Evolutionary conservation across 2,888 invertebrate species (phyloP).

Genomic region (Drosophila lacicola): DNA sequence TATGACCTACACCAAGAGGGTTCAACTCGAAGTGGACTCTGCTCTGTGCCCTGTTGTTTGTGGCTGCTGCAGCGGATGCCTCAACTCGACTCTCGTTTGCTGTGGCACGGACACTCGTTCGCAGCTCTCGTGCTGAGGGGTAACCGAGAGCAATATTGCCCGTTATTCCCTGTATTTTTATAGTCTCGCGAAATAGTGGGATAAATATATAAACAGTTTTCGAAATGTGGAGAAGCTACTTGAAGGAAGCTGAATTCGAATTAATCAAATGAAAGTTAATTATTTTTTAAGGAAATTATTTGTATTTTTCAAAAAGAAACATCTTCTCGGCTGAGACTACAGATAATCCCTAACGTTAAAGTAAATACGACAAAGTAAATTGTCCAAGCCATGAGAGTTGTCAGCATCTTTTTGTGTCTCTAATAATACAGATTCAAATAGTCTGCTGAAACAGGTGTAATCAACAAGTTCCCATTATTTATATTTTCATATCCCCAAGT

Average conservation of each 20-base stretch:
- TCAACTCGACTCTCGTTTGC: slow-evolving; percentile 8
- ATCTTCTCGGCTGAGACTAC: no score
- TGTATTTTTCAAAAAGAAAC: no score
- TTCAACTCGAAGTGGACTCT: slow-evolving; percentile 25
- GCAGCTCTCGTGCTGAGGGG: slow-evolving; percentile 19
- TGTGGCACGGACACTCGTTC: slow-evolving; percentile 21
- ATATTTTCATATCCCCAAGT: not conserved
- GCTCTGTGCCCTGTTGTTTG: slow-evolving; percentile 21
- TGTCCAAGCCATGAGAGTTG: no score
- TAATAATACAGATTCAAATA: not conserved
- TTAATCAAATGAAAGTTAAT: not conserved
- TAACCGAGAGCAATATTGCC: slow-evolving; percentile 1
- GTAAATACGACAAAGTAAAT: no score
- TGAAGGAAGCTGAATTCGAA: not conserved
- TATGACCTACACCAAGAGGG: slow-evolving; percentile 77
- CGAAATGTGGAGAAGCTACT: slow-evolving; percentile 10
- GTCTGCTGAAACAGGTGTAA: not conserved
- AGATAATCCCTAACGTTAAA: no score
- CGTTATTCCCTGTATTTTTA: slow-evolving; percentile 1
- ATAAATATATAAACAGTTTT: slow-evolving; percentile 12
- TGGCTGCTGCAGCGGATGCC: slow-evolving; percentile 32
- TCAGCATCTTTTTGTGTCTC: no score
- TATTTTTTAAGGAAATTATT: no score
- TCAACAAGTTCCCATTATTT: slow-evolving; percentile 15
- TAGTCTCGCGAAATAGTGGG: not conserved